Base-by-base conservation (phyloP, 2,888 invertebrate genomes). In the Dastarcus helophoroides region DNA sequence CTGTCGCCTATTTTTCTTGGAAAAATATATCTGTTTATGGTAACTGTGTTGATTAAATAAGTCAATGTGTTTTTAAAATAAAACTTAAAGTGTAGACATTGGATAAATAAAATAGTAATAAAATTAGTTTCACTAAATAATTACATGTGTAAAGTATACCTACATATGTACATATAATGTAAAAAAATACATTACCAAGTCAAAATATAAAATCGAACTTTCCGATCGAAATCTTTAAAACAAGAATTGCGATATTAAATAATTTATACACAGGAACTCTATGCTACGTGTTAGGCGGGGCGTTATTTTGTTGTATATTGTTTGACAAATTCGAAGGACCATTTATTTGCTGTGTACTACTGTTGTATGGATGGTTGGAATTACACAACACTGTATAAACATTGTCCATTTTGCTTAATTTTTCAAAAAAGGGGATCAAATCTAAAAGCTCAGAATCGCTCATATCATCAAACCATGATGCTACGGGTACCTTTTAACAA, bases 391-490 rank as follows among this genome's bases (percentile, higher is more conserved):
- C 86, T 62, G 85, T 84, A 69, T 91, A 95, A 47, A 97, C 93
- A 71, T 90, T 90, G 65, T 95, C 93, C 59, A 90, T 89, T 69
- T 83, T 88, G 67, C 91, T 88, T 50, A 99, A 72, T 63, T 88
- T 86, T 67, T 98, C 97, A 66, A 99, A 90, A 65, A 95, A 88
- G 50, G 97, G 97, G 64, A 98, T 85, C 60, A 98, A 72, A 69
- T 98, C 95, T 56, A 91, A 72, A 44, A 98, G 75, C 67, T 98
- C 97, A 39, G 88, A 84, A 67, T 98, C 98, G 55, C 83, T 81
- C 77, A 89, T 88, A 67, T 98, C 98, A 67, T 99, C 97, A 68
- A 99, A 99, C 98, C 98, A 98, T 44, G 95, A 95, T 59, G 90
- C 88, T 46, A 98, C 95, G 58, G 97, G 94, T 63, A 98, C 93